Conservation (phyloP, 2,113 vertebrate genomes). For the Halcyon senegalensis region DNA sequence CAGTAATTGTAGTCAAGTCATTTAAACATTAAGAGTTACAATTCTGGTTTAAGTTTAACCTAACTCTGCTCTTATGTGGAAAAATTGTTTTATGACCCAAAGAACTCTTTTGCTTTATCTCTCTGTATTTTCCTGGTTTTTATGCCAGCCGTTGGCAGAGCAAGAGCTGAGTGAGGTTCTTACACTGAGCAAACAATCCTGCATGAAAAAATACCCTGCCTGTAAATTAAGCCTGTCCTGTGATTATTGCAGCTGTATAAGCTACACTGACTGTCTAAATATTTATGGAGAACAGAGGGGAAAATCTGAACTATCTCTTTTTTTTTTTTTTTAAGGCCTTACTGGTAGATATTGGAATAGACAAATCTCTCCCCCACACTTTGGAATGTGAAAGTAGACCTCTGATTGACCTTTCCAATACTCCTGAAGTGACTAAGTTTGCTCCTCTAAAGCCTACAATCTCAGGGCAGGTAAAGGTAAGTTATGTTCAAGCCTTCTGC, state of each 20-base stretch:
- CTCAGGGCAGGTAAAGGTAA: slow-evolving; percentile 74
- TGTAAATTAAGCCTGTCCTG: neutral
- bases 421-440: slow-evolving; percentile 59
- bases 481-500: neutral
- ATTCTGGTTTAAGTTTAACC: neutral
- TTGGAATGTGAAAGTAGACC: slow-evolving; percentile 45
- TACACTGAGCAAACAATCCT: neutral
- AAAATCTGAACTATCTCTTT: neutral
- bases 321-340: slow-evolving; percentile 47
- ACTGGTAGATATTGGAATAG: slow-evolving; percentile 56
- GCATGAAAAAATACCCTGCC: neutral
- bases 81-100: neutral
- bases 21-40: neutral
- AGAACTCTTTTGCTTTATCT: neutral
- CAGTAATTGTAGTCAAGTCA: neutral
- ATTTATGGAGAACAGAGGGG: neutral
- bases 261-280: neutral
- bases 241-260: neutral
- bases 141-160: neutral
- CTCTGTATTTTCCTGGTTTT: neutral
- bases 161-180: neutral
- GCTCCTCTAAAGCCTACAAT: slow-evolving; percentile 13
- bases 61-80: neutral
- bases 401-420: slow-evolving; percentile 79
- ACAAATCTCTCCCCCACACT: neutral